Evolutionary conservation across 2,888 invertebrate genomes (phyloP), one percentile per base, ranked within the genome.

Genomic region (Eumacrocentrus americanus): DNA sequence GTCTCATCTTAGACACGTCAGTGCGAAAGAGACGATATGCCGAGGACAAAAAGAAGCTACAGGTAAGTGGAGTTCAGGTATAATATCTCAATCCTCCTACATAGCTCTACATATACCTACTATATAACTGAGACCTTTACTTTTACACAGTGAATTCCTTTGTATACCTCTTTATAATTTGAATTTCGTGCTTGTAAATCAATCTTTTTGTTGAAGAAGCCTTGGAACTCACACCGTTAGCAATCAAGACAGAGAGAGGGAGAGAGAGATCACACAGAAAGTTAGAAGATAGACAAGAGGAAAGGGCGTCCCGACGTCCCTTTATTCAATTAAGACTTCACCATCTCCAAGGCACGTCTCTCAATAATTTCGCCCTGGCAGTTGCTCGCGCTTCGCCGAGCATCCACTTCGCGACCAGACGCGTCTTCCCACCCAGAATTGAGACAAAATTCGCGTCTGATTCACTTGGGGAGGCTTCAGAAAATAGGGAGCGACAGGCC

Each of bases 311-410:
- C 54, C 58, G 42, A 48, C 52, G 35, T 47, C 47, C 46, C 58
- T 53, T 42, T 61, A 60, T 61, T 62, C 52, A 62, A 65, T 65
- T 60, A 60, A 58, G 56, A 51, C 40, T 20, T 50, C 55, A 60
- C 16, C 22, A 42, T 37, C 29, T 25, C 51, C 20, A 12, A n/a
- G n/a, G 37, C 20, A 23, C 34, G 40, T 44, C 22, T 44, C 44
- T 44, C n/a, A 44, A 22, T n/a, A 22, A 44, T 22, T 44, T 44
- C 44, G 11, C 22, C 47, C 47, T 23, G 18, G 34, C n/a, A 6
- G 23, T 61, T 29, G 38, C n/a, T 53, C 52, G 23, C 47, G 42
- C 44, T 34, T 37, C n/a, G n/a, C n/a, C n/a, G n/a, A n/a, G n/a
- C n/a, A n/a, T n/a, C n/a, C 48, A 16, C 16, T 12, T 12, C 14